A percentile compares a stretch with the other conserved stretches of the same genome.
phyloP scores from a whole-genome alignment of 2,797 vertebrate genomes.

The Malurus splendens region DNA sequence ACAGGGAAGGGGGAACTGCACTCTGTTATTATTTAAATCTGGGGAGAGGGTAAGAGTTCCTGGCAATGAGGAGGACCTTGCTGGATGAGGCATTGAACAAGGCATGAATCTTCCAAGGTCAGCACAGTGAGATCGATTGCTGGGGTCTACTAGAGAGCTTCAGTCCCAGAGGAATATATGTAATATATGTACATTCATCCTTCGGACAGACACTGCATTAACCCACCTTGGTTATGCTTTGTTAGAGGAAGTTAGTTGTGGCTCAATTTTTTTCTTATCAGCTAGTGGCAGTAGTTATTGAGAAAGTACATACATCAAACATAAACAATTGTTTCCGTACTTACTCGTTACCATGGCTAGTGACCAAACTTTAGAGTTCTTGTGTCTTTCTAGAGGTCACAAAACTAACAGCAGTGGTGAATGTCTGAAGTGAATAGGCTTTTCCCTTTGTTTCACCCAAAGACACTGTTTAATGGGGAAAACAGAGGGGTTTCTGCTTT shows the following conservation, averaged over 20 bases:
- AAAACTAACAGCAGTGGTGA: not conserved
- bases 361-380: not conserved
- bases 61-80: not conserved
- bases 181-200: not conserved
- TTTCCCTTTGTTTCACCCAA: not conserved
- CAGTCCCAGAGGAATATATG: accelerated
- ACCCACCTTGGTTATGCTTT: not conserved
- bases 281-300: not conserved
- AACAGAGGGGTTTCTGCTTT: not conserved
- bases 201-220: not conserved
- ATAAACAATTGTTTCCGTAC: not conserved
- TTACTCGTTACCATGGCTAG: not conserved
- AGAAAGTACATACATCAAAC: not conserved
- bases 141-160: not conserved
- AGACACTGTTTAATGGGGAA: not conserved
- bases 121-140: accelerated
- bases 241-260: not conserved
- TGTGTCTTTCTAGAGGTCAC: not conserved
- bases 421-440: not conserved
- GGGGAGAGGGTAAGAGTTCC: not conserved
- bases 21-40: not conserved
- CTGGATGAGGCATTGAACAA: not conserved
- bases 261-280: not conserved
- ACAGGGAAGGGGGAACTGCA: not conserved
- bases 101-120: not conserved